A percentile compares a stretch with the other conserved stretches of the same genome.
These are phyloP conservation scores for Sterrhoptilus dennistouni DNA, from an alignment of 2,113 vertebrate genomes.

Conservation along the genomic window DNA sequence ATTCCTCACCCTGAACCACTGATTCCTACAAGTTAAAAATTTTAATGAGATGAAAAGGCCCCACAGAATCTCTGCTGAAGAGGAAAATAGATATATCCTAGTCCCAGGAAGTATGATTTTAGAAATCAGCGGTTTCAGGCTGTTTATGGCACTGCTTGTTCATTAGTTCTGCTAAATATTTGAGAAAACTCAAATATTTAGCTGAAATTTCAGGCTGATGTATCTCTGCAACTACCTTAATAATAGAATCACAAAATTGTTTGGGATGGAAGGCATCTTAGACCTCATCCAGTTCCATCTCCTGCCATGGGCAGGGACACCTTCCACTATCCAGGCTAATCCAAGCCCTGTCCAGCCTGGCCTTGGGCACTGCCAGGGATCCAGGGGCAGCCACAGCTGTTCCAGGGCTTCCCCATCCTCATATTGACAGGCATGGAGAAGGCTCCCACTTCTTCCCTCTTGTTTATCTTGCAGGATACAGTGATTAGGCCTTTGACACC, in stretches of 20 bases:
- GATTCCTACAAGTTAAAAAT: neutral
- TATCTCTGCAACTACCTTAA: neutral
- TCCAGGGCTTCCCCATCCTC: neutral
- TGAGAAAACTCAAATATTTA: neutral
- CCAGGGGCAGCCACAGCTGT: neutral
- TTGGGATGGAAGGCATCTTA: neutral
- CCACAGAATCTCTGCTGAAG: neutral
- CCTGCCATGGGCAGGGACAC: neutral
- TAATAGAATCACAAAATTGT: neutral
- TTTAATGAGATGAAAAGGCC: neutral
- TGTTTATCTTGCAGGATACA: neutral
- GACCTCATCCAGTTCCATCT: fast-evolving
- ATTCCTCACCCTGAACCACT: neutral
- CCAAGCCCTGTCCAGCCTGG: fast-evolving
- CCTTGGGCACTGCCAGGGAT: neutral
- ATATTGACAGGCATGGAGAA: neutral
- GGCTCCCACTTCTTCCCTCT: neutral
- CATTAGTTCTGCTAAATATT: neutral
- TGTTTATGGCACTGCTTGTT: neutral
- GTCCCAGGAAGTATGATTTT: neutral
- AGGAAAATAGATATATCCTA: neutral
- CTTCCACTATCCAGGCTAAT: fast-evolving
- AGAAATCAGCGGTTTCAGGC: neutral
- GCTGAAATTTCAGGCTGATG: neutral
- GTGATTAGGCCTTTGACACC: neutral